Conservation (phyloP, 2,113 vertebrate genomes). For the Clarias magur region DNA sequence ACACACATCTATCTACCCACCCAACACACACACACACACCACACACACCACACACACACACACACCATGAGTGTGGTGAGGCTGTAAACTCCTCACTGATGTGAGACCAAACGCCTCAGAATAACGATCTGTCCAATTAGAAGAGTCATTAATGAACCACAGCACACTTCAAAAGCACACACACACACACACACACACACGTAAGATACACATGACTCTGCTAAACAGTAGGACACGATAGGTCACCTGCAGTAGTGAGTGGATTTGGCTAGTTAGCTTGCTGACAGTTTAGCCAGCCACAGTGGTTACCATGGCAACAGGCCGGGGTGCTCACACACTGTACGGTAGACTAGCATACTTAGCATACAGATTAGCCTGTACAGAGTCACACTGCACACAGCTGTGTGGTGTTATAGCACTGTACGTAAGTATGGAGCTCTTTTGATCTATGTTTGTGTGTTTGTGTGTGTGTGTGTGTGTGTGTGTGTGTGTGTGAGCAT, state of each 20-base stretch:
- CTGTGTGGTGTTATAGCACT: conserved; percentile 4
- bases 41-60: background rate
- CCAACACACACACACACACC: background rate
- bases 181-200: conserved; percentile 7
- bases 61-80: background rate
- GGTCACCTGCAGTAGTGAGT: background rate
- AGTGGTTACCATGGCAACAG: background rate
- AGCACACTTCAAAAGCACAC: conserved; percentile 7
- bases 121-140: background rate
- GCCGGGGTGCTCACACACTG: conserved; percentile 11
- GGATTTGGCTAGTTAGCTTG: background rate
- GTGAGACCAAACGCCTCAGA: background rate
- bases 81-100: conserved; percentile 4
- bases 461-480: conserved; percentile 29
- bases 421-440: conserved; percentile 1
- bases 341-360: background rate
- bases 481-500: conserved; percentile 24
- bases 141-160: conserved; percentile 11
- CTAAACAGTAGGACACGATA: background rate
- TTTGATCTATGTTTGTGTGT: conserved; percentile 4
- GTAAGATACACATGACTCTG: background rate
- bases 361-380: background rate
- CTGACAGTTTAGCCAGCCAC: background rate
- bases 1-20: background rate
- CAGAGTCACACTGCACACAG: background rate